A percentile compares a stretch with the other conserved stretches of the same genome.
Conservation (phyloP, 2,113 vertebrate species). For the Sprattus sprattus region DNA sequence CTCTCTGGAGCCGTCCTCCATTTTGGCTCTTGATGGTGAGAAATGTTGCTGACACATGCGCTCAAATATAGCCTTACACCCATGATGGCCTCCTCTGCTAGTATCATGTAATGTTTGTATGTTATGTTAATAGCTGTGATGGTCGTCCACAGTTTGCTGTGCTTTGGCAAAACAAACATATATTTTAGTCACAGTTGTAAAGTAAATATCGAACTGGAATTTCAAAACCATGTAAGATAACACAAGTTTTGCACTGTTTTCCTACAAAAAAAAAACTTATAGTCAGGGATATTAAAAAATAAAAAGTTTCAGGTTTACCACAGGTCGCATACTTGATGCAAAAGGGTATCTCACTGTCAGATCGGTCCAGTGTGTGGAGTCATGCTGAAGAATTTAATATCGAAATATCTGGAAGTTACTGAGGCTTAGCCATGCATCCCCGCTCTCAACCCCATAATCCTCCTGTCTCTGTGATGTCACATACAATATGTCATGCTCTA, state of each 20-base stretch:
- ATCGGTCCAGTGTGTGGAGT: neutral
- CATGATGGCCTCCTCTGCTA: neutral
- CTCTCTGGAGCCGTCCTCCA: neutral
- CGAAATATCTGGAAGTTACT: neutral
- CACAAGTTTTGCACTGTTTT: neutral
- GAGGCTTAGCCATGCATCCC: neutral
- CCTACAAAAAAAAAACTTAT: neutral
- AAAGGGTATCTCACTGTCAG: neutral
- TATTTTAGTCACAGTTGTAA: neutral
- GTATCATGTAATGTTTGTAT: neutral
- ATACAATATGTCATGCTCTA: too few species aligned
- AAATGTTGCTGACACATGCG: neutral
- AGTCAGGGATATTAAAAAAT: neutral
- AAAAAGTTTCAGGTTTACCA: neutral
- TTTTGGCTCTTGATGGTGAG: neutral
- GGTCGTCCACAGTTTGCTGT: neutral
- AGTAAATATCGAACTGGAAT: neutral
- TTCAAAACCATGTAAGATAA: neutral
- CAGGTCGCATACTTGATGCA: neutral
- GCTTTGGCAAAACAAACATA: neutral
- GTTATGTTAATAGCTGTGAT: neutral
- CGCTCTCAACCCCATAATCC: neutral
- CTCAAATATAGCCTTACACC: constrained; percentile 1
- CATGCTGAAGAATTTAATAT: constrained; percentile 10
- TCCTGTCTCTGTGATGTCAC: neutral